Percentiles rank a stretch among this genome's conserved stretches.
phyloP scores from a whole-genome alignment of 2,113 vertebrate genomes.

The Hippocampus guttulatus region DNA sequence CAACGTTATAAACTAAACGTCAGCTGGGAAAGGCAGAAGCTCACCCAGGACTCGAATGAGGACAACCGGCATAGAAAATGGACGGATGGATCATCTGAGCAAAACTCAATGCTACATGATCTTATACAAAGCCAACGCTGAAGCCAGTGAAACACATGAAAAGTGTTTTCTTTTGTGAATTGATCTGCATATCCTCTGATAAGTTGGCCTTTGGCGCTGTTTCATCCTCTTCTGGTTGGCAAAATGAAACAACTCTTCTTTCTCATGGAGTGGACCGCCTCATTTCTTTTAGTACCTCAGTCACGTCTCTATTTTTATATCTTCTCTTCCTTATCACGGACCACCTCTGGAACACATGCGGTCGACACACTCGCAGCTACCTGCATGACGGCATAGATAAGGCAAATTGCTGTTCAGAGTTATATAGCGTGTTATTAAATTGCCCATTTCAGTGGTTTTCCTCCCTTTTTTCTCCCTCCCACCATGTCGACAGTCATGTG shows the following conservation, averaged over 20 bases:
- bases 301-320: conserved; percentile 23
- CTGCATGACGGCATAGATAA: conserved; percentile 47
- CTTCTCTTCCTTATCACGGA: conserved; percentile 33
- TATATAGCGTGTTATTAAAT: conserved; percentile 58
- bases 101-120: neutral
- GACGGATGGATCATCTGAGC: neutral
- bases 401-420: conserved; percentile 42
- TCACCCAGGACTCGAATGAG: too few species aligned
- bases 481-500: neutral
- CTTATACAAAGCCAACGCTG: neutral
- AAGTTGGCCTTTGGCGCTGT: neutral
- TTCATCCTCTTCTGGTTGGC: neutral
- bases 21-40: too few species aligned
- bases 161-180: neutral
- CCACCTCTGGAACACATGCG: conserved; percentile 26
- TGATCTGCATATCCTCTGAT: neutral
- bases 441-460: conserved; percentile 40
- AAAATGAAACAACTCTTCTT: neutral
- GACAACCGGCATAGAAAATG: too few species aligned
- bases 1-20: too few species aligned
- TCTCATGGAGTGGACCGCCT: conserved; percentile 4
- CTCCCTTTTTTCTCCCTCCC: neutral
- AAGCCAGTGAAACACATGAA: neutral
- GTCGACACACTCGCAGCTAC: conserved; percentile 34
- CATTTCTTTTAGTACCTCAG: conserved; percentile 18